Evolutionary conservation across 1,140 invertebrate genomes (phyloP).

Genomic region (Wasmannia auropunctata): DNA sequence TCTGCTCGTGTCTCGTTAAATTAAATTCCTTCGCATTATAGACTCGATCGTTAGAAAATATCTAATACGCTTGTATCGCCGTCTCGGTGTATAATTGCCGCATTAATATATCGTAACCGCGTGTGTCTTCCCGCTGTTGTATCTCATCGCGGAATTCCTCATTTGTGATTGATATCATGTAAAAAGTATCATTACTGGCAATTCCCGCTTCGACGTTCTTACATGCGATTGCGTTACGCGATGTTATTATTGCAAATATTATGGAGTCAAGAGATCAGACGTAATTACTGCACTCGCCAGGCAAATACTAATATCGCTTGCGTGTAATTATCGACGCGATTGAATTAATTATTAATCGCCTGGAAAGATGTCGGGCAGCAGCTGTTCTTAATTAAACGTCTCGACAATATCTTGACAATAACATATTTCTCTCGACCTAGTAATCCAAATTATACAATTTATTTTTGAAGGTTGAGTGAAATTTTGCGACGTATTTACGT

Average conservation of each 20-base stretch:
- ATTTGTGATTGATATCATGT: neutral
- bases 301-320: neutral
- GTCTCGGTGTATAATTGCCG: neutral
- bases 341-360: constrained; percentile 28
- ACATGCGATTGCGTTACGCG: neutral
- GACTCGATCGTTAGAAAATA: neutral
- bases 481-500: neutral
- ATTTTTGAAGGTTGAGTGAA: neutral
- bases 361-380: neutral
- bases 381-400: constrained; percentile 12
- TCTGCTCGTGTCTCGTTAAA: neutral
- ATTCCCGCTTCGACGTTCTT: neutral
- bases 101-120: neutral
- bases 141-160: neutral
- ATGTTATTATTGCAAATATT: neutral
- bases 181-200: neutral
- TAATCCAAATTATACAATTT: neutral
- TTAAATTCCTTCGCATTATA: neutral
- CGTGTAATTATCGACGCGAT: neutral
- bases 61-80: neutral
- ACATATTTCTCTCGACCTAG: neutral
- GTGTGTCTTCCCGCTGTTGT: neutral
- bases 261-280: constrained; percentile 16
- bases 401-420: neutral
- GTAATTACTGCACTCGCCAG: neutral